Conservation (phyloP, 2,888 invertebrate genomes). For the Ligdia adustata region DNA sequence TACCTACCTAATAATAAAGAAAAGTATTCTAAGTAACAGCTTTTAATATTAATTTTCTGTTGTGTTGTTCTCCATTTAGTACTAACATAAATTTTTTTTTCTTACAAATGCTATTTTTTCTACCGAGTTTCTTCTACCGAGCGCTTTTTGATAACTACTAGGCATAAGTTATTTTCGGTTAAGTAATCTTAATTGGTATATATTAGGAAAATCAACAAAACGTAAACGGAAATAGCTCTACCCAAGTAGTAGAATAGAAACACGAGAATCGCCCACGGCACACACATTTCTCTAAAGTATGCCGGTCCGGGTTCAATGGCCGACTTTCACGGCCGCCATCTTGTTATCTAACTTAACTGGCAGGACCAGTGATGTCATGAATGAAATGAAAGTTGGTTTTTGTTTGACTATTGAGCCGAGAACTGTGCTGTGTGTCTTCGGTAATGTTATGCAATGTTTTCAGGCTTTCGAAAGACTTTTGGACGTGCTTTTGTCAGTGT, state of each 20-base stretch:
- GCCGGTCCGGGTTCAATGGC: constrained; percentile 48
- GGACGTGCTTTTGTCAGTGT: too few species aligned
- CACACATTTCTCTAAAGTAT: constrained; percentile 26
- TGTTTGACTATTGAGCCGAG: constrained; percentile 13
- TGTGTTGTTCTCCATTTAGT: too few species aligned
- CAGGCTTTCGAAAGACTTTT: constrained; percentile 25
- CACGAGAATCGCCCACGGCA: background rate
- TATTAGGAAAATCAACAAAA: too few species aligned
- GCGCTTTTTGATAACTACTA: too few species aligned
- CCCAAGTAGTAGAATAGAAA: background rate
- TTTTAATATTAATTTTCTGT: too few species aligned
- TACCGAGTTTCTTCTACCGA: too few species aligned
- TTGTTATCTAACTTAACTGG: constrained; percentile 47
- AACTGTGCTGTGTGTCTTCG: constrained; percentile 9
- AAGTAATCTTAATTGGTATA: too few species aligned
- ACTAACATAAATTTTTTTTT: too few species aligned
- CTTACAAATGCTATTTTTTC: too few species aligned
- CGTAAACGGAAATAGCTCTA: background rate
- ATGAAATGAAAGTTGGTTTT: constrained; percentile 24
- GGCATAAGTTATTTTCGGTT: too few species aligned
- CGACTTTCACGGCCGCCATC: constrained; percentile 54
- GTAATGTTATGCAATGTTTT: constrained; percentile 17
- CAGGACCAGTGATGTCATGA: constrained; percentile 40
- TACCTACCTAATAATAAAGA: too few species aligned
- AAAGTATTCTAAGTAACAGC: too few species aligned